These are phyloP conservation scores for Peromyscus leucopus DNA, from an alignment of 2,113 vertebrate genomes.

Conservation along the genomic window DNA sequence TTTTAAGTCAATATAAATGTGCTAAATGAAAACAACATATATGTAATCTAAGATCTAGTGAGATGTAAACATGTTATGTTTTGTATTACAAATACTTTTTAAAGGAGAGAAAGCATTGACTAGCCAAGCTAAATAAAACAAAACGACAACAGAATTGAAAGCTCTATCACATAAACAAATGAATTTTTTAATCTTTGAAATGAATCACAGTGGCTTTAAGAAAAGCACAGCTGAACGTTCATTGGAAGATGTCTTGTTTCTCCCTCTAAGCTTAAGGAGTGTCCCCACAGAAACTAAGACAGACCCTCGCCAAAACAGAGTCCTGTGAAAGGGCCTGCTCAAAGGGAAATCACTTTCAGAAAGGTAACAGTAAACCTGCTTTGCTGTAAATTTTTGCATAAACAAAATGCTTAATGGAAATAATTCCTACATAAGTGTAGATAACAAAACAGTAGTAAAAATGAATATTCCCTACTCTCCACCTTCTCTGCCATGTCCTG, in stretches of 20 bases:
- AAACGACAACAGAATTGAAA: slow-evolving; percentile 55
- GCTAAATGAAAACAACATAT: slow-evolving; percentile 80
- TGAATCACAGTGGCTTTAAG: slow-evolving; percentile 27
- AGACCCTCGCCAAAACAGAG: slow-evolving; percentile 47
- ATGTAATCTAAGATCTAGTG: slow-evolving; percentile 64
- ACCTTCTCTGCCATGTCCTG: slow-evolving; percentile 57
- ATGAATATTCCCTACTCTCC: slow-evolving; percentile 29
- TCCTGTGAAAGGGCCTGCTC: background rate
- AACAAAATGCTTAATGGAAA: slow-evolving; percentile 51
- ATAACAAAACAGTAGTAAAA: slow-evolving; percentile 57
- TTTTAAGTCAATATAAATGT: slow-evolving; percentile 77
- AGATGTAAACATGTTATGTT: slow-evolving; percentile 77
- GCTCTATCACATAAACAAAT: slow-evolving; percentile 67
- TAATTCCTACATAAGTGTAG: background rate
- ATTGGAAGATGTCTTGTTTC: slow-evolving; percentile 8
- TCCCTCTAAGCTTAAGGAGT: slow-evolving; percentile 52
- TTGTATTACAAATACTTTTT: slow-evolving; percentile 79
- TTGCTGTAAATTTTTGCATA: slow-evolving; percentile 40
- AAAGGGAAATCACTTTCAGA: slow-evolving; percentile 24
- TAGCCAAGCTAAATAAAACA: slow-evolving; percentile 71
- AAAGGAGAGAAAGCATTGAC: slow-evolving; percentile 73
- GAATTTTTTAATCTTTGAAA: slow-evolving; percentile 63
- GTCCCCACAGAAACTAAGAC: slow-evolving; percentile 4
- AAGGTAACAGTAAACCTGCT: slow-evolving; percentile 38
- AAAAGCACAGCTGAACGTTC: slow-evolving; percentile 3